A percentile compares a stretch with the other conserved stretches of the same genome.
These are phyloP conservation scores for Zophobas atratus DNA, from an alignment of 1,140 invertebrate species.

Conservation along the genomic window DNA sequence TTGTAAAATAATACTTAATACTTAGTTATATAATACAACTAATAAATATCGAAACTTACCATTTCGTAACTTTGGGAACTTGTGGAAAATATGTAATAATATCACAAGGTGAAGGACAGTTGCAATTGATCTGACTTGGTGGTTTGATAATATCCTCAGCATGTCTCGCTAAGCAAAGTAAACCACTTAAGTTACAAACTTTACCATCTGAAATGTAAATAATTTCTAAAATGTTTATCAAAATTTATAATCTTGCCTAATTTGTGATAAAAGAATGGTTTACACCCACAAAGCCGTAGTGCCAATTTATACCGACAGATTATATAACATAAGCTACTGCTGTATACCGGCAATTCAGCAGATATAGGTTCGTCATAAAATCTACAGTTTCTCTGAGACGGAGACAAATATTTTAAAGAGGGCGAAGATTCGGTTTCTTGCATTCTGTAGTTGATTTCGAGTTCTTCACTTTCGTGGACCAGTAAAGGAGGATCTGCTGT, in stretches of 20 bases:
- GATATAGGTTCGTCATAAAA: constrained; percentile 71
- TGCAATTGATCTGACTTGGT: constrained; percentile 71
- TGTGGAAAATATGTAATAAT: constrained; percentile 72
- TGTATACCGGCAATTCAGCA: constrained; percentile 69
- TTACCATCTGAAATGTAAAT: constrained; percentile 68
- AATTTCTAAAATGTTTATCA: constrained; percentile 2
- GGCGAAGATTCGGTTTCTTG: constrained; percentile 69
- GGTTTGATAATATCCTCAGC: constrained; percentile 70
- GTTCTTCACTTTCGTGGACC: constrained; percentile 67
- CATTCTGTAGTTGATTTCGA: constrained; percentile 69
- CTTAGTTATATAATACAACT: not conserved
- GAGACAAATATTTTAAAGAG: constrained; percentile 67
- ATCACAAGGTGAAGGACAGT: constrained; percentile 72
- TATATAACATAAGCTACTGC: constrained; percentile 69
- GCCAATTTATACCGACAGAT: constrained; percentile 69
- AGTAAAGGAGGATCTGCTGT: constrained; percentile 62
- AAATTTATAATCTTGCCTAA: constrained; percentile 64
- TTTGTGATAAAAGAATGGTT: constrained; percentile 71
- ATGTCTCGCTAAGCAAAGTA: constrained; percentile 71
- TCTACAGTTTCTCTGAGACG: constrained; percentile 69
- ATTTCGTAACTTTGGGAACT: constrained; percentile 69
- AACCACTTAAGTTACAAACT: constrained; percentile 70
- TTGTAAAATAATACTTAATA: not conserved
- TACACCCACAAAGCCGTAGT: constrained; percentile 70
- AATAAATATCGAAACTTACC: constrained; percentile 56